These are phyloP conservation scores for Lytechinus variegatus DNA, from an alignment of 35 echinoderm and acorn worm species.

Conservation along the genomic window DNA sequence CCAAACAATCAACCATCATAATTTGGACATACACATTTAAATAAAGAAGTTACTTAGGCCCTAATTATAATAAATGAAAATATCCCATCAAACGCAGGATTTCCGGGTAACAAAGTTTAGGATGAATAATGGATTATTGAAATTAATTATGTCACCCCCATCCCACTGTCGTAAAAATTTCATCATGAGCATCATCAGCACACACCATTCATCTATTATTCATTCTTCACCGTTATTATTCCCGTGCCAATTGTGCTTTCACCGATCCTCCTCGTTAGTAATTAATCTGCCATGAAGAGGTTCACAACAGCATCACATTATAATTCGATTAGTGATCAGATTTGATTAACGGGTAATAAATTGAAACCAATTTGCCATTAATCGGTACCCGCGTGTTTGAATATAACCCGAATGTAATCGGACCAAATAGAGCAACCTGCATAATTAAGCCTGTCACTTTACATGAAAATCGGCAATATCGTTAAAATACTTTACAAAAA, in stretches of 20 bases:
- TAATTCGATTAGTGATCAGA: slow-evolving; percentile 3
- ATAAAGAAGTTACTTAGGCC: too few species aligned
- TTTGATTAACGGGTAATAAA: slow-evolving; percentile 20
- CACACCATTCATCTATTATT: background rate
- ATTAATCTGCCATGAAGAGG: background rate
- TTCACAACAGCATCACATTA: background rate
- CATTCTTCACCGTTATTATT: background rate
- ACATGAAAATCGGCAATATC: background rate
- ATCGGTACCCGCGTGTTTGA: background rate
- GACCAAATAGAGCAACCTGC: background rate
- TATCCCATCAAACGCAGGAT: too few species aligned
- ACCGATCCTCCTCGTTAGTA: background rate
- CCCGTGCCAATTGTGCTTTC: background rate
- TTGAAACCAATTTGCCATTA: slow-evolving; percentile 9
- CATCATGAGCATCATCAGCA: background rate
- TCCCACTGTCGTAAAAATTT: background rate
- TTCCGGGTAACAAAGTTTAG: too few species aligned
- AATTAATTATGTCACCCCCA: too few species aligned
- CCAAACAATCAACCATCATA: too few species aligned
- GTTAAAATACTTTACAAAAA: background rate
- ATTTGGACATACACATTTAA: too few species aligned
- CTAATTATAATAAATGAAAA: too few species aligned
- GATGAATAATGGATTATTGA: too few species aligned
- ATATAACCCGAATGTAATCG: background rate
- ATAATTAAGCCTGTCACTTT: background rate